These are phyloP conservation scores for Drosophila ustulata DNA, from an alignment of 2,888 invertebrate genomes.

Conservation along the genomic window DNA sequence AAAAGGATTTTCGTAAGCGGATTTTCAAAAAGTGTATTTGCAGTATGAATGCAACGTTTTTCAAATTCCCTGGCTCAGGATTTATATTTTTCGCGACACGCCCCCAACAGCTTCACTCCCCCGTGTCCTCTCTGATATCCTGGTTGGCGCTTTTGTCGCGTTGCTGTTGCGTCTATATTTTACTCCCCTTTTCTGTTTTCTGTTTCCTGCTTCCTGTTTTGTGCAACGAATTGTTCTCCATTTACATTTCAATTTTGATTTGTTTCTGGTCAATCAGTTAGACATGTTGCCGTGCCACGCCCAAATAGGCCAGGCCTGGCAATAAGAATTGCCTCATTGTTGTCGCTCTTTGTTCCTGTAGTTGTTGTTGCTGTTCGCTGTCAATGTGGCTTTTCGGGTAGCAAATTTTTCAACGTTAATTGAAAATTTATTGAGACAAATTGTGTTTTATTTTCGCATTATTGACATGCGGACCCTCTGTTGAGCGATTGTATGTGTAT, in stretches of 20 bases:
- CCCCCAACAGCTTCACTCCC: not conserved
- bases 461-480: constrained; percentile 33
- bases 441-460: constrained; percentile 66
- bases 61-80: not conserved
- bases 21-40: not conserved
- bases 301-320: constrained; percentile 6
- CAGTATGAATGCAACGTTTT: not conserved
- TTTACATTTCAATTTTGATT: constrained; percentile 80
- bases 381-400: constrained; percentile 45
- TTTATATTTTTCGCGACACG: constrained; percentile 10
- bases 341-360: constrained; percentile 13
- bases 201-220: not conserved
- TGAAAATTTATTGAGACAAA: constrained; percentile 80
- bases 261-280: constrained; percentile 74
- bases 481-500: not conserved
- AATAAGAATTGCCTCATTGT: constrained; percentile 41
- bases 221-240: constrained; percentile 41
- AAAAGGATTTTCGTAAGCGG: not conserved
- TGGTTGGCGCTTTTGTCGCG: not conserved
- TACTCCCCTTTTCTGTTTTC: constrained; percentile 10
- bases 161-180: constrained; percentile 16
- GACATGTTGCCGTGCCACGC: constrained; percentile 55
- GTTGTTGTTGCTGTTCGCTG: constrained; percentile 18
- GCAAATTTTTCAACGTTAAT: constrained; percentile 68
- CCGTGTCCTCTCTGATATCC: not conserved